Evolutionary conservation across 2,888 invertebrate species (phyloP), one percentile per base, ranked within the genome.

Genomic region (Alloplasta piceator): DNA sequence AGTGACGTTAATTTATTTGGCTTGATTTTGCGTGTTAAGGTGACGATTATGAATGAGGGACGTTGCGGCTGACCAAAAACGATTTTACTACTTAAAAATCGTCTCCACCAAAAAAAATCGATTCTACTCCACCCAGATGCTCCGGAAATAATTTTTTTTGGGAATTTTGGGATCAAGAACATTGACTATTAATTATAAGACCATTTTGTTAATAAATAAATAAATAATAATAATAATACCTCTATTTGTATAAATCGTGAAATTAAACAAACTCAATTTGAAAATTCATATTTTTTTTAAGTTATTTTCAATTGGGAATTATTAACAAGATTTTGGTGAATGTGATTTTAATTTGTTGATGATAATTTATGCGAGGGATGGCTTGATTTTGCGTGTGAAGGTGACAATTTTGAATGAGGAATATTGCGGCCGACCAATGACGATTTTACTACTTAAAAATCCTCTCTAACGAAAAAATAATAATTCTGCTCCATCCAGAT

Each of bases 61-160:
- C 26, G n/a, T 3, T 9, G 6, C 26, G 79, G 58, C 79, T 79
- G 79, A 74, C 68, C 48, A 58, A 7, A 43, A 3, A 50, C 14
- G 64, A 10, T 43, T 64, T 64, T 70, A 79, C 74, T 79, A 79
- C 79, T 79, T 78, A 56, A 73, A 61, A 36, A n/a, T 52, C 52
- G 0, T 52, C 52, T 12, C 12, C 2, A 52, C 14, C 6, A 52
- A 48, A n/a, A 14, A 12, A 52, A 52, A 52, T 14, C 6, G 16
- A 6, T 26, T 26, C n/a, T 12, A 6, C 14, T 12, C 6, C 12
- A 14, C 12, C 14, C 14, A 6, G 12, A 52, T 12, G 14, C 6
- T 50, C 6, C 50, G 41, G 41, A 7, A 41, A 41, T 7, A 41
- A 41, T 5, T 6, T 41, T 6, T 41, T 41, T 6, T 41, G 41